Conservation (phyloP, 2,888 invertebrate species). For the Apotomis capreana region DNA sequence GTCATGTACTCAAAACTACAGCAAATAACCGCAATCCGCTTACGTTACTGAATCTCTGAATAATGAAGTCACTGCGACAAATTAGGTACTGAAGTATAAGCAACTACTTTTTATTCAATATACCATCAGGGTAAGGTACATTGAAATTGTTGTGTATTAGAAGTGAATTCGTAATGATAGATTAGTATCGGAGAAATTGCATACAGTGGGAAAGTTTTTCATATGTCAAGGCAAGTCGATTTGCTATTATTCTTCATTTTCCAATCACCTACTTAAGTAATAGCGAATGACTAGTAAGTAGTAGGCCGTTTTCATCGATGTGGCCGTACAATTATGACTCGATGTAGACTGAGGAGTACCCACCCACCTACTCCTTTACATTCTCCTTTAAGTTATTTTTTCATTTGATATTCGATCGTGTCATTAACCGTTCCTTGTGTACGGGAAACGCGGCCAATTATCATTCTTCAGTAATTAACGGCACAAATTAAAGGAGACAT, state of each 20-base stretch:
- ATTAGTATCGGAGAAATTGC: constrained; percentile 34
- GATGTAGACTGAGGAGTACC: constrained; percentile 1
- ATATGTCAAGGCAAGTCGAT: constrained; percentile 27
- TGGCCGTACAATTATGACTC: constrained; percentile 28
- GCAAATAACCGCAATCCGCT: no score
- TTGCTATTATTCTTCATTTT: constrained; percentile 32
- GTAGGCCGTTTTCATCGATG: constrained; percentile 24
- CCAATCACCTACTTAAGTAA: constrained; percentile 33
- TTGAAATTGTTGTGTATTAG: constrained; percentile 27
- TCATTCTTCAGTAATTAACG: constrained; percentile 18
- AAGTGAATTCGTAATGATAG: constrained; percentile 34
- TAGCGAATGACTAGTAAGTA: constrained; percentile 32
- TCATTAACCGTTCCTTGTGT: neutral
- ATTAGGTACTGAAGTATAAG: no score
- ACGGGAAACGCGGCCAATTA: constrained; percentile 3
- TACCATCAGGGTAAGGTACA: neutral
- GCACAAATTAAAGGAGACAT: constrained; percentile 18
- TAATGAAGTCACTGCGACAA: no score
- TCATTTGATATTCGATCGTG: constrained; percentile 5
- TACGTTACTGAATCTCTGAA: no score
- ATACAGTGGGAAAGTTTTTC: constrained; percentile 19
- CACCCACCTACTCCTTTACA: constrained; percentile 16
- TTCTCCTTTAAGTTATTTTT: constrained; percentile 20
- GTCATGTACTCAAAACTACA: no score
- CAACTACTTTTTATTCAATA: neutral